These are phyloP conservation scores for Zygaena filipendulae DNA, from an alignment of 2,888 invertebrate species.

Conservation along the genomic window DNA sequence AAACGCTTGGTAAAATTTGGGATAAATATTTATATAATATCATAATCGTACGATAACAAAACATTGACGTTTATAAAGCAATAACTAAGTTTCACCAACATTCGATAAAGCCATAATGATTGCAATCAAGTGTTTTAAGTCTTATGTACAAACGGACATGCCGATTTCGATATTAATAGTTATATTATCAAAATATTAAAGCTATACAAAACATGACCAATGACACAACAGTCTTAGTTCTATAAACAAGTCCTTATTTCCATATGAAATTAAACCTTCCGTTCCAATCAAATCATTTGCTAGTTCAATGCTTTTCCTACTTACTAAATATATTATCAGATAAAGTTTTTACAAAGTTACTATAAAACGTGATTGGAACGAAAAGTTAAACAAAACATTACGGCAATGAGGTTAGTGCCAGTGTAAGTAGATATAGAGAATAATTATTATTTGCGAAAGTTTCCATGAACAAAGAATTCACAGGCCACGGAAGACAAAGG, in stretches of 20 bases:
- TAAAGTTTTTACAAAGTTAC: conserved; percentile 4
- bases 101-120: conserved; percentile 52
- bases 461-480: conserved; percentile 1
- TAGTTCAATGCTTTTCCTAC: no score
- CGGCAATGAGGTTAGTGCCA: conserved; percentile 24
- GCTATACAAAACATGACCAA: conserved; percentile 57
- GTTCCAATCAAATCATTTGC: conserved; percentile 15
- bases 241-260: conserved; percentile 23
- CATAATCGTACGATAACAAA: conserved; percentile 60
- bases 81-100: conserved; percentile 59
- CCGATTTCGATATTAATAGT: conserved; percentile 27
- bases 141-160: conserved; percentile 36
- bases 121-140: conserved; percentile 32
- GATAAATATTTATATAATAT: conserved; percentile 63
- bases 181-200: conserved; percentile 55
- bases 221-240: conserved; percentile 52
- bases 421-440: conserved; percentile 27
- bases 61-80: conserved; percentile 56
- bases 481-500: conserved; percentile 47
- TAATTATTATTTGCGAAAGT: no score
- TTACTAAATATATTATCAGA: conserved; percentile 5
- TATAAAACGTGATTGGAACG: conserved; percentile 21
- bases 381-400: no score
- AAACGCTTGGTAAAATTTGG: conserved; percentile 66
- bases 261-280: conserved; percentile 18